Base-by-base conservation (phyloP, 2,797 vertebrate genomes). In the Gymnopithys bicolor region DNA sequence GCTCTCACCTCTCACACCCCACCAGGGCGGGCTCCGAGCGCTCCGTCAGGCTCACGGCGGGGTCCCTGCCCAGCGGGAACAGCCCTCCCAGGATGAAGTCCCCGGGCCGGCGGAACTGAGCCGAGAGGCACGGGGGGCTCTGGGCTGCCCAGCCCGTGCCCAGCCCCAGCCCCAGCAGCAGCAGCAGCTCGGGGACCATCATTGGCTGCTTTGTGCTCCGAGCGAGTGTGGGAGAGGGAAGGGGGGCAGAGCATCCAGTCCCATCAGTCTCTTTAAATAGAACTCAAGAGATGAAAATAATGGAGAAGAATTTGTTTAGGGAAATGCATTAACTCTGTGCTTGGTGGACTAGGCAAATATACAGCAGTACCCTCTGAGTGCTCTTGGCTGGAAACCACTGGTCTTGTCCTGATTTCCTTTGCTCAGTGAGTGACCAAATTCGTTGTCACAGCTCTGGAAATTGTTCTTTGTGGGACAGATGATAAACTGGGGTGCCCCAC, bases 41-140 rank as follows among this genome's bases (percentile, higher is more conserved):
- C 3, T 56, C 41, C 0, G 32, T 11, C 22, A 94, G 23, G 23
- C 82, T 80, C 11, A 83, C 9, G 0, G 88, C 58, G 41, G 41
- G 41, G 2, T 88, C 89, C 2, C 6, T 51, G 5, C 95, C 94
- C 3, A 98, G 93, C 1, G 98, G 98, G 88, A 98, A 98, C 15
- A 98, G 84, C 4, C 98, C 98, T 0, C 98, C 98, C 21, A 98
- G 70, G 51, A 98, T 18, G 0, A 96, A 98, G 51, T 98, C 97
- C 2, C 98, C 98, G 0, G 84, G 79, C 23, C 74, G 60, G 9
- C 27, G 70, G n/a, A 98, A 91, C 89, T 97, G 97, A 7, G n/a
- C 86, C 0, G 97, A 97, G 2, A 98, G 89, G 62, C 98, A 98
- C 2, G 71, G 37, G 4, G 81, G 51, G 7, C 70, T 9, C 6